Evolutionary conservation across 53 echinoderm and acorn worm species (phyloP).

Genomic region (Echinarachnius parma): DNA sequence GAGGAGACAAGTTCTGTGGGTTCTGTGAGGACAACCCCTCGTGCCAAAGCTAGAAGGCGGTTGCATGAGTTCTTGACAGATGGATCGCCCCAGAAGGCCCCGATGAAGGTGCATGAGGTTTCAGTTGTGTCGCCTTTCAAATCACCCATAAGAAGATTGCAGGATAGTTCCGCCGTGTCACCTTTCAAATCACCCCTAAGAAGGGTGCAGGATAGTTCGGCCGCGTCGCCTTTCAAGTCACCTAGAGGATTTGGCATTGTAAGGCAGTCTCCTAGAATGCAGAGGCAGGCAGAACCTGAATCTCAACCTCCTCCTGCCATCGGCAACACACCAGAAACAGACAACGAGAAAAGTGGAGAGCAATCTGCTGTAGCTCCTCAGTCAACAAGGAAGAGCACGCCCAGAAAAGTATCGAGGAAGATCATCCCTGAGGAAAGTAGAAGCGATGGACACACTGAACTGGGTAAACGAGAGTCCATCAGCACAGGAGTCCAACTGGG

Average conservation of each 20-base stretch:
- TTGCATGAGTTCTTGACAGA: conserved; percentile 3
- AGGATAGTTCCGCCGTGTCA: not conserved
- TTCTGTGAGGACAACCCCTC: conserved; percentile 11
- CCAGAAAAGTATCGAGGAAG: not conserved
- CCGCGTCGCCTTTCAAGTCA: conserved; percentile 8
- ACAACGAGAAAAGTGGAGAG: too few relatives aligned
- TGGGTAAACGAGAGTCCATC: not conserved
- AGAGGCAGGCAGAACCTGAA: too few relatives aligned
- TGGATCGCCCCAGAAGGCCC: not conserved
- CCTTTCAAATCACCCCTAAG: not conserved
- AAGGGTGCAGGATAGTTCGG: not conserved
- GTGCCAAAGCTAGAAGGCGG: conserved; percentile 41
- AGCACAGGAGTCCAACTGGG: too few relatives aligned
- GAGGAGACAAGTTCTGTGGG: not conserved
- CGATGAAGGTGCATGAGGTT: not conserved
- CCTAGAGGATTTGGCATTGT: not conserved
- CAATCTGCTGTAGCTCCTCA: too few relatives aligned
- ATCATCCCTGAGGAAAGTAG: not conserved
- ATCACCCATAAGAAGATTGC: too few relatives aligned
- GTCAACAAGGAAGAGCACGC: not conserved
- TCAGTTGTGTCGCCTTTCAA: not conserved
- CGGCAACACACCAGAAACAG: too few relatives aligned
- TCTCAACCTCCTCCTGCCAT: too few relatives aligned
- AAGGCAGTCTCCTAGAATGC: not conserved
- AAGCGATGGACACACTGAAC: not conserved